Evolutionary conservation across 2,797 vertebrate species (phyloP), one percentile per base, ranked within the genome.

Genomic region (Eleutherodactylus coqui): DNA sequence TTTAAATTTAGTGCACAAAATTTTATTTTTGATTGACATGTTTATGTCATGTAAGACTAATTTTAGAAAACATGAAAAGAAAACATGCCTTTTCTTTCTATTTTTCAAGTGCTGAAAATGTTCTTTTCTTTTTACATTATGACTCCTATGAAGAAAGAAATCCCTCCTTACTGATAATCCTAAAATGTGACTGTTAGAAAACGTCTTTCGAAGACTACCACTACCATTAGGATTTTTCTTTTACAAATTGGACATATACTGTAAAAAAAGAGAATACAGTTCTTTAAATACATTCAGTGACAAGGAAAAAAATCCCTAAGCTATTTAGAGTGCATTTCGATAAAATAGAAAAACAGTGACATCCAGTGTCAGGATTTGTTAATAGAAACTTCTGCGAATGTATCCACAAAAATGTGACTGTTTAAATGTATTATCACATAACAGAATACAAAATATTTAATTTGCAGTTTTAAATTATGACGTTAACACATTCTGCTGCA

Each of bases 301-400:
- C 13, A 11, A 45, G 5, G 21, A 53, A 58, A 11, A 34, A 24
- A 47, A 70, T 36, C 45, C 29, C 43, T 27, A 38, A 16, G 24
- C 47, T 53, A 53, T 53, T 70, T 82, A 34, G 24, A 36, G 9
- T 69, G 41, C 27, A 34, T 69, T 38, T 34, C 17, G 10, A 32
- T 62, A 92, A 84, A 85, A 81, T 80, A 91, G 94, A 90, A 89
- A 92, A 93, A 94, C 91, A 95, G 91, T 93, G 94, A 93, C 94
- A 95, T 93, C 94, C 88, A 0, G 90, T 93, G 94, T 93, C 84
- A 84, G 55, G 69, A 87, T 83, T 38, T 27, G n/a, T 70, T 7
- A 79, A 79, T 41, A 84, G 38, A 60, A 32, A 4, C 43, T 51
- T 45, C 24, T 43, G 41, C 27, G 24, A 45, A 45, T 0, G 17